Evolutionary conservation across 2,797 vertebrate species (phyloP).

Genomic region (Eulemur coronatus): DNA sequence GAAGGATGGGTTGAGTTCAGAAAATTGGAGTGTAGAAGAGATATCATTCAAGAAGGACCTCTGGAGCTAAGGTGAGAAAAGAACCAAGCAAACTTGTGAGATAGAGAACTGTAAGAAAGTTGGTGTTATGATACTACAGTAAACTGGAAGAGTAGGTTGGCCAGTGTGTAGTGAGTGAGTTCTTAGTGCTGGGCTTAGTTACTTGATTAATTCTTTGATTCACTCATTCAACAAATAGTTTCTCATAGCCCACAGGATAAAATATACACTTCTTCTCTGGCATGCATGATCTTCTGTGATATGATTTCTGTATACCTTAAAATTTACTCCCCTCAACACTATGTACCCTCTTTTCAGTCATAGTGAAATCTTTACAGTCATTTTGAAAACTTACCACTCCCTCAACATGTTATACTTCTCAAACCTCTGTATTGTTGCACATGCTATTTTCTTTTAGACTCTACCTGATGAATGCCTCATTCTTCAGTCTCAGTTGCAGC

Average conservation of each 20-base stretch:
- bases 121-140: background rate
- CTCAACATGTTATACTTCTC: background rate
- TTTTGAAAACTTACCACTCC: background rate
- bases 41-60: background rate
- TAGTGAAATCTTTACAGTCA: background rate
- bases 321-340: background rate
- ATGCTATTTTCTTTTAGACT: background rate
- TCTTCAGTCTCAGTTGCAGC: background rate
- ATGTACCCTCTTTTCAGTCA: background rate
- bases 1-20: background rate
- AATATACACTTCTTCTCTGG: background rate
- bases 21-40: background rate
- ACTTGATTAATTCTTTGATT: slow-evolving; percentile 42
- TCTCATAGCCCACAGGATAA: background rate
- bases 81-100: background rate
- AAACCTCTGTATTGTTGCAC: background rate
- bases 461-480: background rate
- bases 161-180: background rate
- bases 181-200: background rate
- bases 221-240: slow-evolving; percentile 5
- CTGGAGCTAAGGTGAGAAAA: slow-evolving; percentile 14
- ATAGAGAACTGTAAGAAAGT: background rate
- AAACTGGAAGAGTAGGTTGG: background rate
- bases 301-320: slow-evolving; percentile 7
- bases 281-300: background rate